phyloP scores from a whole-genome alignment of 2,113 vertebrate genomes.

The Nyctibius bracteatus region DNA sequence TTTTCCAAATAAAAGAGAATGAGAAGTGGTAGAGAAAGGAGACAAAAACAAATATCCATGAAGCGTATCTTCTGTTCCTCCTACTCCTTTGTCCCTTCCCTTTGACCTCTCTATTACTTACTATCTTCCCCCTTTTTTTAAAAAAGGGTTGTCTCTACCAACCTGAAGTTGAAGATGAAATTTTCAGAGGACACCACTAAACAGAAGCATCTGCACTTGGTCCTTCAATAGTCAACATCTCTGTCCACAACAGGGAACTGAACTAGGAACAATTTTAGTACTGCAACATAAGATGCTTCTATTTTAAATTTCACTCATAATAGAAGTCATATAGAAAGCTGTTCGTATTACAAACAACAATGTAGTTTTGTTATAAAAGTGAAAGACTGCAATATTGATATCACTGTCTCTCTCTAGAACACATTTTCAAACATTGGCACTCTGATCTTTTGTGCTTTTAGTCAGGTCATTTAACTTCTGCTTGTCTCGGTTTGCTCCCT shows the following conservation, averaged over 20 bases:
- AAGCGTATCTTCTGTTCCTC: background rate
- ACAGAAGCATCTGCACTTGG: background rate
- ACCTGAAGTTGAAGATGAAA: background rate
- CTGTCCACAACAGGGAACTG: background rate
- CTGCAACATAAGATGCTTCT: background rate
- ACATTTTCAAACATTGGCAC: background rate
- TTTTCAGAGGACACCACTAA: background rate
- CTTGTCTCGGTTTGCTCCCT: background rate
- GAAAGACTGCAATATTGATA: background rate
- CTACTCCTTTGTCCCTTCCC: background rate
- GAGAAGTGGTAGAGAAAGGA: background rate
- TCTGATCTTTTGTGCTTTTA: background rate
- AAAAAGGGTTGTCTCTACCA: background rate
- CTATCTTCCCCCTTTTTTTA: background rate
- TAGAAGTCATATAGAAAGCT: background rate
- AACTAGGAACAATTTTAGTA: background rate
- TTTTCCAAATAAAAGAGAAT: background rate
- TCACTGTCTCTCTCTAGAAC: background rate
- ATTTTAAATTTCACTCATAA: background rate
- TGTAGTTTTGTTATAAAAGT: background rate
- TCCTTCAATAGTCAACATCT: background rate
- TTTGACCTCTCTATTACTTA: background rate
- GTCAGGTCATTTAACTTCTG: background rate
- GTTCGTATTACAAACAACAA: background rate
- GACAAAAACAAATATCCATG: background rate